Conservation (phyloP, 2,888 invertebrate genomes). For the Drosophila mulleri region DNA sequence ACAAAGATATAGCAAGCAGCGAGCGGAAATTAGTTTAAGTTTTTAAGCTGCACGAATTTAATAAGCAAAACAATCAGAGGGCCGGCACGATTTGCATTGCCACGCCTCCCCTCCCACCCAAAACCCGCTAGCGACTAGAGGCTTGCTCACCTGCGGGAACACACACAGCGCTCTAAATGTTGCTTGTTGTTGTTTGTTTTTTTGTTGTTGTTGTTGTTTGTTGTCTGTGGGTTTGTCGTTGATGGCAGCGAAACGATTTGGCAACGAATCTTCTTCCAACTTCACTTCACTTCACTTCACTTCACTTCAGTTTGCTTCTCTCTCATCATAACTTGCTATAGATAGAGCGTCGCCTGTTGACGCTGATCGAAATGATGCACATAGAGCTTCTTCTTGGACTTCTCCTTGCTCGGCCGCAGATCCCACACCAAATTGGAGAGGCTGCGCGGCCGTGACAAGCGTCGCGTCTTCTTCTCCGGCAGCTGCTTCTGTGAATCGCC, state of each 20-base stretch:
- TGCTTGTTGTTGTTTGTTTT: slow-evolving; percentile 32
- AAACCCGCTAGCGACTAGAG: background rate
- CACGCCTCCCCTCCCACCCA: slow-evolving; percentile 45
- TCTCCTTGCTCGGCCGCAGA: slow-evolving; percentile 85
- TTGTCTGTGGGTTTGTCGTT: slow-evolving; percentile 49
- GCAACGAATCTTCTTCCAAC: slow-evolving; percentile 63
- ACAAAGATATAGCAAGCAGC: background rate
- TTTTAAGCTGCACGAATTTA: slow-evolving; percentile 69
- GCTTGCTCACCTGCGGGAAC: slow-evolving; percentile 74
- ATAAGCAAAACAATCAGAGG: slow-evolving; percentile 74
- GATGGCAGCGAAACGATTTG: slow-evolving; percentile 78
- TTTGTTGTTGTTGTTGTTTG: slow-evolving; percentile 37
- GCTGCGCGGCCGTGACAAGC: slow-evolving; percentile 93
- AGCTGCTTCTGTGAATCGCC: slow-evolving; percentile 92
- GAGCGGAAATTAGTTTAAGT: slow-evolving; percentile 51
- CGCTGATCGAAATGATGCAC: slow-evolving; percentile 85
- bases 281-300: background rate
- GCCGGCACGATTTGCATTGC: slow-evolving; percentile 73
- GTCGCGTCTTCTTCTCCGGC: slow-evolving; percentile 93
- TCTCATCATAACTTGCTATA: slow-evolving; percentile 66
- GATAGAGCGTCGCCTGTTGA: slow-evolving; percentile 85
- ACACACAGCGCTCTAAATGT: slow-evolving; percentile 71
- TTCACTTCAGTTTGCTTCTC: background rate
- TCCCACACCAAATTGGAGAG: slow-evolving; percentile 96
- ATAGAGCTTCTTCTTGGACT: slow-evolving; percentile 85